phyloP scores from a whole-genome alignment of 2,797 vertebrate species.

The Squalus acanthias region DNA sequence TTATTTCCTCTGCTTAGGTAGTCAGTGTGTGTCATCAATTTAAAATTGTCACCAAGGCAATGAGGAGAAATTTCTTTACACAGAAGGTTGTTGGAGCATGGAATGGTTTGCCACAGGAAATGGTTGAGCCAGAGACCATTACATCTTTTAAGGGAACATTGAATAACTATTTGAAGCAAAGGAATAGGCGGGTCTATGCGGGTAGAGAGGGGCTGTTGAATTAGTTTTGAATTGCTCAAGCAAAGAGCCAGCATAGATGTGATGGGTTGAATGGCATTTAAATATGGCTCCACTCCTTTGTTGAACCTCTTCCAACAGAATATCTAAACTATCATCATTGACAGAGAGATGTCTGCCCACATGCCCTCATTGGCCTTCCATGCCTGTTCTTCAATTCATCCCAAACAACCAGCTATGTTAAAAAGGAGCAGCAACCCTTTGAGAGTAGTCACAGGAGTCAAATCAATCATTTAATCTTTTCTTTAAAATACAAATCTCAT shows the following conservation, averaged over 20 bases:
- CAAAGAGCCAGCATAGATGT: neutral
- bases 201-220: neutral
- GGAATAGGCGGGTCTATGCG: neutral
- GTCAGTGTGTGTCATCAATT: neutral
- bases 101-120: neutral
- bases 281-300: neutral
- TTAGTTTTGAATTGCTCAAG: constrained; percentile 2
- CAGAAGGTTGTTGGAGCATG: neutral
- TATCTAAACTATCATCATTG: neutral
- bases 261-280: neutral
- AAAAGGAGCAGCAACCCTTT: neutral
- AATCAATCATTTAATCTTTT: neutral
- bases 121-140: neutral
- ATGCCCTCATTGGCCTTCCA: neutral
- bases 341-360: neutral
- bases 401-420: neutral
- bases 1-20: neutral
- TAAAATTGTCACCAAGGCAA: neutral
- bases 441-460: neutral
- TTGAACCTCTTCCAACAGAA: neutral
- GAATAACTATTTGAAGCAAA: neutral
- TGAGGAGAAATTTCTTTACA: neutral
- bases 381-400: neutral
- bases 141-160: neutral
- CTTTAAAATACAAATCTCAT: neutral